phyloP scores from a whole-genome alignment of 2,113 vertebrate species.

The Struthidea cinerea region DNA sequence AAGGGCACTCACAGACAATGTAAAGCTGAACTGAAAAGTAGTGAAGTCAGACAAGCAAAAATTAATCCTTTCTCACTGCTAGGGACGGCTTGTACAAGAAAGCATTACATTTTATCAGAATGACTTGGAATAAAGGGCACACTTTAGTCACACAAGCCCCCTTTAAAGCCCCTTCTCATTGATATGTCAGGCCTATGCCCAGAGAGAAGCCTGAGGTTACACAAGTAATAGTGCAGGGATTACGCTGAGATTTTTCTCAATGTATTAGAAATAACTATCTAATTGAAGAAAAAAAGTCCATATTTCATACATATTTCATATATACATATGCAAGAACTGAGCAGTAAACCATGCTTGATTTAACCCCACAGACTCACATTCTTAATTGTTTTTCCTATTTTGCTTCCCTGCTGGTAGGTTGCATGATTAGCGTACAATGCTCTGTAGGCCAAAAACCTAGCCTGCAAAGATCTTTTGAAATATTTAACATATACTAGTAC shows the following conservation, averaged over 20 bases:
- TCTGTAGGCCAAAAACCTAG: not conserved
- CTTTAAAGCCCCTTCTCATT: not conserved
- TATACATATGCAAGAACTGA: not conserved
- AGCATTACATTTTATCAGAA: not conserved
- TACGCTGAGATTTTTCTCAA: not conserved
- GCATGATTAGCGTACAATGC: not conserved
- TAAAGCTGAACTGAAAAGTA: not conserved
- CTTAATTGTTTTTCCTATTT: not conserved
- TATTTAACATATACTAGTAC: not conserved
- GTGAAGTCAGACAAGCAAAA: not conserved
- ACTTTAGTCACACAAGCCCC: not conserved
- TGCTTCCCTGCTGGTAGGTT: not conserved
- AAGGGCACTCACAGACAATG: not conserved
- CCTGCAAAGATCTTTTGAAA: not conserved
- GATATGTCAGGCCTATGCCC: not conserved
- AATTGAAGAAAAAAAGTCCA: not conserved
- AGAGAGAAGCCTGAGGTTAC: not conserved
- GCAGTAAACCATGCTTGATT: not conserved
- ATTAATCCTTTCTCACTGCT: not conserved
- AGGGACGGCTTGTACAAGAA: not conserved
- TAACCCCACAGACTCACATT: not conserved
- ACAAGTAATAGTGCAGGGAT: not conserved
- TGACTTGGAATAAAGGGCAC: not conserved
- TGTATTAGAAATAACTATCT: not conserved
- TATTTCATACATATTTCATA: not conserved